Conservation (phyloP, 2,888 invertebrate species). For the Nasonovia ribisnigri region DNA sequence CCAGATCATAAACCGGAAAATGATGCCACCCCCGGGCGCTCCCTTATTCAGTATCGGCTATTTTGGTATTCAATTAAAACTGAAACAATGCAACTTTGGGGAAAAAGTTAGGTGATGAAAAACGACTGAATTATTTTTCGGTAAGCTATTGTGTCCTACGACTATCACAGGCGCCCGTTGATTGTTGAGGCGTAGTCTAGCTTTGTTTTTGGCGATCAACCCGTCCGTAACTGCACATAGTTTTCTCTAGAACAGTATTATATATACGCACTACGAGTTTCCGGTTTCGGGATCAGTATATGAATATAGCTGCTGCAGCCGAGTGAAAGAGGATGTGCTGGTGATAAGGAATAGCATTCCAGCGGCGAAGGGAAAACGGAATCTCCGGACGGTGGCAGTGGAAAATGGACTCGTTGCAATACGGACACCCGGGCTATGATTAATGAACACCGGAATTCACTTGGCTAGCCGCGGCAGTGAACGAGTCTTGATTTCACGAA, state of each 20-base stretch:
- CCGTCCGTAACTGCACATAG: constrained; percentile 20
- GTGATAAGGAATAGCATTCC: constrained; percentile 32
- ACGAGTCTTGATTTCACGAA: constrained; percentile 24
- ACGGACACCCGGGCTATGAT: constrained; percentile 41
- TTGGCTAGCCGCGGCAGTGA: neutral
- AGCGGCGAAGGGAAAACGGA: neutral
- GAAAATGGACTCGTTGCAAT: constrained; percentile 40
- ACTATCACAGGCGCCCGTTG: neutral
- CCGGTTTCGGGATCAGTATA: constrained; percentile 18
- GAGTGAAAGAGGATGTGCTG: constrained; percentile 2
- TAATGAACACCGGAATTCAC: constrained; percentile 37
- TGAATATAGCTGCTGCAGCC: neutral
- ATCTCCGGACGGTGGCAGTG: constrained; percentile 24
- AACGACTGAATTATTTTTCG: neutral
- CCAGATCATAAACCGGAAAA: neutral
- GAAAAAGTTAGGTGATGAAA: neutral
- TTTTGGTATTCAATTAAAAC: neutral
- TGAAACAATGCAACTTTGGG: too few relatives aligned
- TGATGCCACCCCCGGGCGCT: neutral
- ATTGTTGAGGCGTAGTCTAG: neutral
- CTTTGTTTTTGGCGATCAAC: constrained; percentile 41
- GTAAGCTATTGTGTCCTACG: neutral
- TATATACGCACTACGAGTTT: constrained; percentile 29
- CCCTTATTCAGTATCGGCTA: neutral
- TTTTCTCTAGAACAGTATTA: neutral